Evolutionary conservation across 2,113 vertebrate genomes (phyloP).

Genomic region (Narcine bancroftii): DNA sequence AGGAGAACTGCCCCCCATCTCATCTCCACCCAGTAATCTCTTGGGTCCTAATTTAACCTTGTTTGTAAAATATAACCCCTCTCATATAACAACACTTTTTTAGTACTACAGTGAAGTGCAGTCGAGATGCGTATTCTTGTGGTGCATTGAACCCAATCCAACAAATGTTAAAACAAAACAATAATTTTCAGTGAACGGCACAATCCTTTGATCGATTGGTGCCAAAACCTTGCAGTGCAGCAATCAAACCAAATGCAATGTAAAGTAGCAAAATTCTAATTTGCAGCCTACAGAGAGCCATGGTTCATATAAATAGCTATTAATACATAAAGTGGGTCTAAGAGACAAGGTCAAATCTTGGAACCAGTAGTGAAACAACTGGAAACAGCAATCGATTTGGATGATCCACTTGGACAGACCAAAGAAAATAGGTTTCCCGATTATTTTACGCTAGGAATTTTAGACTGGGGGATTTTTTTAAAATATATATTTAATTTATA

Average conservation of each 20-base stretch:
- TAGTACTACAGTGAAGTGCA: not conserved
- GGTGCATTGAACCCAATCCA: not conserved
- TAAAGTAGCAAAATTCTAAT: not conserved
- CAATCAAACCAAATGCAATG: not conserved
- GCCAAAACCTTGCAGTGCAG: not conserved
- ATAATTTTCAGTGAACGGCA: not conserved
- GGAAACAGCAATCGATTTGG: too few species aligned
- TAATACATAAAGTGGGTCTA: not conserved
- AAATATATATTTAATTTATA: too few species aligned
- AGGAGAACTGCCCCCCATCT: not conserved
- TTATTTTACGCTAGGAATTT: too few species aligned
- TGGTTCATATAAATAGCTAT: not conserved
- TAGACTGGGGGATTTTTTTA: too few species aligned
- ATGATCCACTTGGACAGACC: too few species aligned
- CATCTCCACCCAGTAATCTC: not conserved
- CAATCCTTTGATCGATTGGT: not conserved
- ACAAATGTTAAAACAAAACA: not conserved
- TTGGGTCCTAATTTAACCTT: not conserved
- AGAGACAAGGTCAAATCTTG: not conserved
- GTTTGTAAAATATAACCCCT: not conserved
- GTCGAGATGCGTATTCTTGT: not conserved
- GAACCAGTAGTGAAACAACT: not conserved
- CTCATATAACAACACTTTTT: not conserved
- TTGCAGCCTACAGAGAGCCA: not conserved
- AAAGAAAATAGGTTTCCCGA: too few species aligned